Base-by-base conservation (phyloP, 2,113 vertebrate species). In the Cichladusa arquata region DNA sequence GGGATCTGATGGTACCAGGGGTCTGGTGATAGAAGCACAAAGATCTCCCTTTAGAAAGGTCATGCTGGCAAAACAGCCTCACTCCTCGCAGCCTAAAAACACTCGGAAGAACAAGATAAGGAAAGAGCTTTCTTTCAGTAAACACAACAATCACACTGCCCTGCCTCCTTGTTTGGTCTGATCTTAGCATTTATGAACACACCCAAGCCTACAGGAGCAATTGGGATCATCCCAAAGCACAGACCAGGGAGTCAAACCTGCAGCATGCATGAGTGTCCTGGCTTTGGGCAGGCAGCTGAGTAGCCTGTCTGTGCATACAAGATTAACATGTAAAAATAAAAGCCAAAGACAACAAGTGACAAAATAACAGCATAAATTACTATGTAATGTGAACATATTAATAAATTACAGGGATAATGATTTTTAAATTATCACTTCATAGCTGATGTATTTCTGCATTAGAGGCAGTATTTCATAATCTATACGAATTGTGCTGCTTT, bases 231-330 rank as follows among this genome's bases (percentile, higher is more conserved):
- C 56, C 53, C 69, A n/a, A 40, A 87, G 50, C 48, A 76, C 22
- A 76, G 23, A 57, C 3, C 58, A 80, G 56, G 36, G 16, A 42
- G 8, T 87, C 20, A 19, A 19, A 56, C 22, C 17, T 9, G 11
- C 0, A 0, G 36, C 0, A 3, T 12, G 17, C 19, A 24, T 0
- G 9, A 72, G 33, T 58, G 56, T 20, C 25, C 67, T 0, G 0
- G 34, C 11, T 89, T 78, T 45, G 22, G 42, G n/a, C 29, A 50
- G 4, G 2, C 53, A 74, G n/a, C 31, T 72, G 57, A 93, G 45
- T 15, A 86, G n/a, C 20, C 11, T 61, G n/a, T 22, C 54, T 16
- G 0, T 14, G n/a, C 66, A 65, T 2, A 61, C 40, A 36, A 53
- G 42, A 40, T n/a, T 54, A 65, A 61, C 33, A 42, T 8, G 23